Evolutionary conservation across 2,113 vertebrate genomes (phyloP), one percentile per base, ranked within the genome.

Genomic region (Pseudorhombus dupliciocellatus): DNA sequence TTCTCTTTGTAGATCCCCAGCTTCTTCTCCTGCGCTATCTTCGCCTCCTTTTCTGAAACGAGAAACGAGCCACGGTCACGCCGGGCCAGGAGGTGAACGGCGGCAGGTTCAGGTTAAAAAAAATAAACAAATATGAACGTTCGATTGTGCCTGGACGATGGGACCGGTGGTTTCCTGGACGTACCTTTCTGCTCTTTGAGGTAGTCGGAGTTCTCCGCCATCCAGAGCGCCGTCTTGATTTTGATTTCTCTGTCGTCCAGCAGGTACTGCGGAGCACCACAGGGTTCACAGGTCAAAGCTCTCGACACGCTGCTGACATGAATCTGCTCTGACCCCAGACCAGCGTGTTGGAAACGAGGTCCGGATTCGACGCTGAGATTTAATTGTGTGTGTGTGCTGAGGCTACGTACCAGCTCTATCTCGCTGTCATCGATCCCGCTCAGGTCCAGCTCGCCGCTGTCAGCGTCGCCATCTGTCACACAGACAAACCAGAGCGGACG

Each of bases 1-100:
- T 93, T 96, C 50, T 99, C 98, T 84, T 97, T 98, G 91, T 97
- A 98, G 91, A 95, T 95, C 22, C 97, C 97, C 1, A 98, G 95
- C 80, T 94, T 96, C 87, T 98, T 98, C 85, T 99, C 97, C 90
- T 97, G 97, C 0, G 96, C 97, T 58, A 98, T 97, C 73, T 94
- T 94, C 5, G 94, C 97, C 83, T 97, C 97, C 66, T 99, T 99
- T 88, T 96, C 98, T 99, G 87, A 54, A 93, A 76, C 1, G 5
- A 82, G 71, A 77, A 93, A 71, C 11, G 2, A 79, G 24, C 72
- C 66, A 80, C 9, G 21, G 48, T 21, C 5, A 26, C 21, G 21
- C 21, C 18, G 48, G 37, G 40, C 14, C 28, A 34, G 7, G 2
- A 37, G 61, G 22, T 50, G 10, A 76, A 26, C 1, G 0, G 8